A percentile compares a stretch with the other conserved stretches of the same genome.
phyloP scores from a whole-genome alignment of 2,113 vertebrate genomes.

The Malurus elegans region DNA sequence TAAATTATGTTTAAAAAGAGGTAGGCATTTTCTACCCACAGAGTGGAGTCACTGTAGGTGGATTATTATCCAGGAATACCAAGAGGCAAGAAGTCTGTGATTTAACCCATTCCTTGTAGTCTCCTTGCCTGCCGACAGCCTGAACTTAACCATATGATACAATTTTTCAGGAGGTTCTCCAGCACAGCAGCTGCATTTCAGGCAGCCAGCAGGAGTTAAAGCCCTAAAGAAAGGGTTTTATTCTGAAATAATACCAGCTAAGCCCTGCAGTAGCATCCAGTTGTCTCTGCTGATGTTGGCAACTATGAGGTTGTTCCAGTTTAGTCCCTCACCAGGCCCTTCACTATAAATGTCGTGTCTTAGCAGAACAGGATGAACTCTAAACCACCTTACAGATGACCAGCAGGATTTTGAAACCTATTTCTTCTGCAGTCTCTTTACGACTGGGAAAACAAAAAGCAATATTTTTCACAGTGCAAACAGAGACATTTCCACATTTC shows the following conservation, averaged over 20 bases:
- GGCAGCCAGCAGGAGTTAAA: slow-evolving; percentile 9
- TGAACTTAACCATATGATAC: not conserved
- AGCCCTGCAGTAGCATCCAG: not conserved
- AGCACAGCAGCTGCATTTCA: not conserved
- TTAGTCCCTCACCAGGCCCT: not conserved
- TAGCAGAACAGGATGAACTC: not conserved
- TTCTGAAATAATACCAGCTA: not conserved
- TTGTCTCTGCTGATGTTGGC: not conserved
- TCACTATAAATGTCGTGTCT: not conserved
- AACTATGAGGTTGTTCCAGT: not conserved
- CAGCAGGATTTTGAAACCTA: not conserved
- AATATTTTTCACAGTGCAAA: not conserved
- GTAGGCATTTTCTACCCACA: slow-evolving; percentile 58
- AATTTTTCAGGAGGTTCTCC: not conserved
- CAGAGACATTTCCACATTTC: not conserved
- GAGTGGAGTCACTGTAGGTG: slow-evolving; percentile 51
- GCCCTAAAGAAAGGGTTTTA: not conserved
- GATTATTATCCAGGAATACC: slow-evolving; percentile 62
- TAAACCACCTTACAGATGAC: not conserved
- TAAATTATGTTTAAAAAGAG: slow-evolving; percentile 64
- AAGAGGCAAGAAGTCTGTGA: slow-evolving; percentile 44
- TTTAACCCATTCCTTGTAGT: slow-evolving; percentile 54
- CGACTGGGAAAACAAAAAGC: not conserved
- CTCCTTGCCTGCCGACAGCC: not conserved
- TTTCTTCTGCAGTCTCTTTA: not conserved